Conservation (phyloP, 1,140 invertebrate genomes). For the Drosophila seguyi region DNA sequence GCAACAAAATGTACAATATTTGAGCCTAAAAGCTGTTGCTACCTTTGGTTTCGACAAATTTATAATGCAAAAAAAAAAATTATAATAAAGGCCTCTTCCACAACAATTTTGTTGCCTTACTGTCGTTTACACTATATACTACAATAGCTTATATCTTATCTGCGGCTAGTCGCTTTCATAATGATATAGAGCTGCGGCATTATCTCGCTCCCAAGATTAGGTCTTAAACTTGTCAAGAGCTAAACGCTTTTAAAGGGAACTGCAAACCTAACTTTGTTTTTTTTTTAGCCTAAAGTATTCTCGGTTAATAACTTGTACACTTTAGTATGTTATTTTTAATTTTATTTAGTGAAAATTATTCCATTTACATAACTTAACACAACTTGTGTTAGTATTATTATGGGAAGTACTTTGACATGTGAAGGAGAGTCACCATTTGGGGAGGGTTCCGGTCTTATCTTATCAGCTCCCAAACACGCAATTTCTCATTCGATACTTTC, state of each 20-base stretch:
- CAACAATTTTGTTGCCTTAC: slow-evolving; percentile 13
- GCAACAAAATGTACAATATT: background rate
- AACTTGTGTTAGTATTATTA: background rate
- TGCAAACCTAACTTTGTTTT: slow-evolving; percentile 11
- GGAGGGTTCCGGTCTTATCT: slow-evolving; percentile 24
- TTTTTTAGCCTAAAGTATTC: background rate
- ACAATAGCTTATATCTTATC: slow-evolving; percentile 40
- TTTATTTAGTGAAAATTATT: background rate
- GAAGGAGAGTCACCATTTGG: slow-evolving; percentile 20
- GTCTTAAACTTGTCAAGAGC: slow-evolving; percentile 9
- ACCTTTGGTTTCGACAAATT: slow-evolving; percentile 16
- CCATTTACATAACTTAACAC: background rate
- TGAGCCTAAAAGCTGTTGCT: background rate
- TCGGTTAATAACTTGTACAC: background rate
- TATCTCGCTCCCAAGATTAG: slow-evolving; percentile 32
- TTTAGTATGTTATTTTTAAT: background rate
- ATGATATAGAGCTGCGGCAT: slow-evolving; percentile 20
- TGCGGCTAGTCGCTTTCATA: slow-evolving; percentile 33
- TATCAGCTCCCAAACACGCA: slow-evolving; percentile 39
- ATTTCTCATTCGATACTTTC: slow-evolving; percentile 30
- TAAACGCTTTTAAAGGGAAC: slow-evolving; percentile 17
- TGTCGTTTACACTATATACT: slow-evolving; percentile 39
- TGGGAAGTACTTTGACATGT: background rate
- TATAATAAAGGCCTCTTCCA: slow-evolving; percentile 5
- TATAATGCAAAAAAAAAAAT: slow-evolving; percentile 1